Conservation (phyloP, 1,140 invertebrate genomes). For the Anoplophora glabripennis region DNA sequence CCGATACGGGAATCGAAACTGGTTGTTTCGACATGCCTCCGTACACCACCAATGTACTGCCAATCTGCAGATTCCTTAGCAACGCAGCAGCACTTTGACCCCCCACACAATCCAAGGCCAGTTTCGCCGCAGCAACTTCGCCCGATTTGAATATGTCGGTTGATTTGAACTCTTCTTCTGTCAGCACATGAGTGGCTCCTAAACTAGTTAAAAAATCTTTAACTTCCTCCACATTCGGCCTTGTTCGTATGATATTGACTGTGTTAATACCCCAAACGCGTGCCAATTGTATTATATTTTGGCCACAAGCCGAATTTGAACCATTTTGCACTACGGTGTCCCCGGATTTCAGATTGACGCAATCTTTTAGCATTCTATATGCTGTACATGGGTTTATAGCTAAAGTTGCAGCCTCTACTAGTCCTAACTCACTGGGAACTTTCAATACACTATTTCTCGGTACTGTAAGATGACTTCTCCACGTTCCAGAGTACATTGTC, state of each 20-base stretch:
- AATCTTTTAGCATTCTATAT: constrained; percentile 93
- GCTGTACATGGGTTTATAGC: constrained; percentile 95
- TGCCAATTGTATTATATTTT: constrained; percentile 88
- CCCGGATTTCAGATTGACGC: constrained; percentile 73
- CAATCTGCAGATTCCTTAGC: constrained; percentile 66
- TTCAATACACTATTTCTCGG: constrained; percentile 62
- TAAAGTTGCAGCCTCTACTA: constrained; percentile 79
- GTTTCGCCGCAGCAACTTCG: constrained; percentile 64
- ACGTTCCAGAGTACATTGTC: constrained; percentile 71
- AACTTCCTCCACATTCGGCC: constrained; percentile 72
- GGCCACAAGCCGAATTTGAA: constrained; percentile 93
- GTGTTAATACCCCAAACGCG: constrained; percentile 72
- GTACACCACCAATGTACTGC: constrained; percentile 88
- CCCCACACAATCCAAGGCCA: constrained; percentile 93
- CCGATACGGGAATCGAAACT: constrained; percentile 73
- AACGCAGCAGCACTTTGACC: constrained; percentile 85
- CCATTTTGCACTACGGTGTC: constrained; percentile 94
- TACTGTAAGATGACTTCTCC: constrained; percentile 73
- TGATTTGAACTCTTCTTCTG: constrained; percentile 79
- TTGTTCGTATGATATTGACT: constrained; percentile 82
- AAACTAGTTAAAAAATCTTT: constrained; percentile 68
- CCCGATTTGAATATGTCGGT: constrained; percentile 70
- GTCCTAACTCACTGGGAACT: constrained; percentile 65
- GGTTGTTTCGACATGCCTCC: constrained; percentile 96
- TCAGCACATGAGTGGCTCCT: constrained; percentile 86